phyloP scores from a whole-genome alignment of 2,797 vertebrate genomes.

The Etheostoma perlongum region DNA sequence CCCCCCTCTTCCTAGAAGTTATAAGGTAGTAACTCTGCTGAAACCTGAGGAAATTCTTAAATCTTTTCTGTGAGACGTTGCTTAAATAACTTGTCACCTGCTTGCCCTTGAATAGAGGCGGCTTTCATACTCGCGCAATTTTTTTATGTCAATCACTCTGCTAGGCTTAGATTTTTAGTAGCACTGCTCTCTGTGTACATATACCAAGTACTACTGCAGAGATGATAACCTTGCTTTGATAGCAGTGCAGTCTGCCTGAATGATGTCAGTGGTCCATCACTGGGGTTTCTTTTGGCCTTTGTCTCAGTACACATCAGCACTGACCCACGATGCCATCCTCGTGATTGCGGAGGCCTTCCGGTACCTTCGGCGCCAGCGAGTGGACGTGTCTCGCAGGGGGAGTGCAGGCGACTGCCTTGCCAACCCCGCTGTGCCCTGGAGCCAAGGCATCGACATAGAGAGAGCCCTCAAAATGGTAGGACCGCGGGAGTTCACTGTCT shows the following conservation, averaged over 20 bases:
- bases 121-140: conserved; percentile 8
- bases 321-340: conserved; percentile 96
- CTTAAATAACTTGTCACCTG: conserved; percentile 47
- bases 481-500: neutral
- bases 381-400: conserved; percentile 95
- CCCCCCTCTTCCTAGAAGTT: conserved; percentile 26
- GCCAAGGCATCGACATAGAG: conserved; percentile 98
- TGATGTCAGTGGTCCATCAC: conserved; percentile 38
- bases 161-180: conserved; percentile 14
- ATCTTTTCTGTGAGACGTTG: conserved; percentile 17
- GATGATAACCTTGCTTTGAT: conserved; percentile 32
- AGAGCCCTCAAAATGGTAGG: conserved; percentile 97
- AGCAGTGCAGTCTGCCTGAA: conserved; percentile 11
- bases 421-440: conserved; percentile 98
- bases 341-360: conserved; percentile 97
- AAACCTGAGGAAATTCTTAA: conserved; percentile 42
- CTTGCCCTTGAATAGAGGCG: conserved; percentile 30
- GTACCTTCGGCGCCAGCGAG: conserved; percentile 94
- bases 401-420: conserved; percentile 97
- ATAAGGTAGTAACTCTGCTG: conserved; percentile 22
- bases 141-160: conserved; percentile 36
- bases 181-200: neutral
- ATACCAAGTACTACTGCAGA: neutral
- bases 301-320: conserved; percentile 94
- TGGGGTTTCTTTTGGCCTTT: conserved; percentile 33